Base-by-base conservation (phyloP, 1,140 invertebrate species). In the Drosophila pseudoobscura region DNA sequence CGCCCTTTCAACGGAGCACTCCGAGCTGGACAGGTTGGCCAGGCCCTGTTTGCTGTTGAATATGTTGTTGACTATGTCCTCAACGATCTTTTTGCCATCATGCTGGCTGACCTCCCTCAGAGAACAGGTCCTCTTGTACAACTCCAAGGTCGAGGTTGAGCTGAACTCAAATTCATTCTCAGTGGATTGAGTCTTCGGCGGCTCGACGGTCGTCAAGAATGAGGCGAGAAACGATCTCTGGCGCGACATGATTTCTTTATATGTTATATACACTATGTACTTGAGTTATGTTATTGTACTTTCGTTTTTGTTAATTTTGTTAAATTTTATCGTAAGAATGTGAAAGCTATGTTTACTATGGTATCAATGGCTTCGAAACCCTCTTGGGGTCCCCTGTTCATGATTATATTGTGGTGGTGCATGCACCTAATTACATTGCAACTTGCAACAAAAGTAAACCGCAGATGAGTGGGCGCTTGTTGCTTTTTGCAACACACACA, bases 401-500 rank as follows among this genome's bases (percentile, higher is more conserved):
- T 69, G 26, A 20, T 35, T 68, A 57, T 52, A 46, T 45, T 54
- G 11, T 44, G 31, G 31, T 6, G 70, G 59, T 63, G 57, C 79
- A 62, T 50, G 60, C 50, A 54, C 75, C 57, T 75, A 80, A 80
- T 87, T 80, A 80, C 73, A 47, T 70, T 80, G 84, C n/a, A 45
- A 5, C 29, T 73, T 64, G 62, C 45, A 57, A 52, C 53, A n/a
- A 46, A 56, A 74, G 45, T 64, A 44, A 11, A 3, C 35, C 54
- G 24, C 41, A 47, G 39, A 46, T 70, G 66, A 61, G 55, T 57
- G 44, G 64, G 35, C 55, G 74, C 64, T 85, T 87, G 77, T 87
- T 85, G 80, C 73, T 77, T 76, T 61, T 29, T 17, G 0, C 20
- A 20, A 35, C 31, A 29, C 44, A 22, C 20, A n/a, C n/a, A 65